phyloP scores from a whole-genome alignment of 2,797 vertebrate genomes.

The Pachyuromys duprasi region DNA sequence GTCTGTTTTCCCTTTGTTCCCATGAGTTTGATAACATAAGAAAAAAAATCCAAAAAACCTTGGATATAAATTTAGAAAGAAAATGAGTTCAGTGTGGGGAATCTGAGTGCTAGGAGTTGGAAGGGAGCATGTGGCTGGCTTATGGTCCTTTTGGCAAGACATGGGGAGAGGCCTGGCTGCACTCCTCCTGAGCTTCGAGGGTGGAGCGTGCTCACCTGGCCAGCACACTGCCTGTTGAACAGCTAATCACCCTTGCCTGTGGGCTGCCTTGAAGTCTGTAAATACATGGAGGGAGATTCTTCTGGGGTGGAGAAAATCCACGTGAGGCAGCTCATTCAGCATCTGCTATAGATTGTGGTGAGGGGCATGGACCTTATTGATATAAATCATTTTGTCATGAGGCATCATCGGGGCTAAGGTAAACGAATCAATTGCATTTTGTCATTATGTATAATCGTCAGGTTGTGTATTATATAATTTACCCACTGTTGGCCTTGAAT shows the following conservation, averaged over 20 bases:
- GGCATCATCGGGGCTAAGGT: slow-evolving; percentile 59
- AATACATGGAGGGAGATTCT: slow-evolving; percentile 31
- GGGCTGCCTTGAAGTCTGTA: slow-evolving; percentile 63
- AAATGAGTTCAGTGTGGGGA: slow-evolving; percentile 81
- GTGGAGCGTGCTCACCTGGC: slow-evolving; percentile 61
- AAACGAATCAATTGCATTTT: slow-evolving; percentile 64
- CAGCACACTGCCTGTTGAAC: background rate
- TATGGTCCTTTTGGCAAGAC: slow-evolving; percentile 40
- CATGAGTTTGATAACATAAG: slow-evolving; percentile 67
- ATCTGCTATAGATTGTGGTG: slow-evolving; percentile 77
- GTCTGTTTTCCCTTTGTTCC: slow-evolving; percentile 56
- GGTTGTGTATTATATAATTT: slow-evolving; percentile 21
- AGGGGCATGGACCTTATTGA: slow-evolving; percentile 42
- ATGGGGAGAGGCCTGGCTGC: slow-evolving; percentile 3
- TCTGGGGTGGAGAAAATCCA: slow-evolving; percentile 29
- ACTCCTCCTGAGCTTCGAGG: background rate
- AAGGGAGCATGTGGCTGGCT: slow-evolving; percentile 69
- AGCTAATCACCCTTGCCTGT: slow-evolving; percentile 53
- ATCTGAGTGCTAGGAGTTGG: slow-evolving; percentile 14
- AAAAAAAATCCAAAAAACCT: slow-evolving; percentile 7
- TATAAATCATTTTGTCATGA: slow-evolving; percentile 75
- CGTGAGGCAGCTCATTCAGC: slow-evolving; percentile 1
- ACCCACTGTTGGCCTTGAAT: background rate
- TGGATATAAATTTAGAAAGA: slow-evolving; percentile 73
- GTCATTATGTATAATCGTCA: slow-evolving; percentile 60